Conservation (phyloP, 1,140 invertebrate species). For the Holotrichia oblita region DNA sequence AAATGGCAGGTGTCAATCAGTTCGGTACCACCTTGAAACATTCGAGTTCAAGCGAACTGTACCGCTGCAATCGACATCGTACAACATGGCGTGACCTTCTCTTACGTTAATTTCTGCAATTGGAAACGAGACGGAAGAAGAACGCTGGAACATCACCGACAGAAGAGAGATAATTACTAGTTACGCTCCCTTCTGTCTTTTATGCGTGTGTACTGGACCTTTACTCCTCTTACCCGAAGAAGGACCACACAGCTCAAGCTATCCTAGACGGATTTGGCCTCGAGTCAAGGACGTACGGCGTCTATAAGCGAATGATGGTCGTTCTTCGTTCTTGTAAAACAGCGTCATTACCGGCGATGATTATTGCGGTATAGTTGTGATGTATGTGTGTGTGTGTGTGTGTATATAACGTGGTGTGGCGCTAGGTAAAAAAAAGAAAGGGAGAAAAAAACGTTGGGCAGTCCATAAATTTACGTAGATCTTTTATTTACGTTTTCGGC, state of each 20-base stretch:
- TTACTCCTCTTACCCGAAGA: neutral
- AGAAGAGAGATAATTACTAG: neutral
- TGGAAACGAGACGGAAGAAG: neutral
- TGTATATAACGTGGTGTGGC: neutral
- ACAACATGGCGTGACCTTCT: neutral
- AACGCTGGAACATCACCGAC: neutral
- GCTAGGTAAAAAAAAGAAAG: neutral
- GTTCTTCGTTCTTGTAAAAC: neutral
- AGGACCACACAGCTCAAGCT: conserved; percentile 16
- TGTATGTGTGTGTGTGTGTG: no score
- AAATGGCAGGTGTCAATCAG: neutral
- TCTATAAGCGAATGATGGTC: neutral
- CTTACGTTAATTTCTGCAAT: conserved; percentile 23
- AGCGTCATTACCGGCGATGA: conserved; percentile 10
- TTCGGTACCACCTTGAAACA: neutral
- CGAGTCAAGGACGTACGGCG: conserved; percentile 31
- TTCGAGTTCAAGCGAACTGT: neutral
- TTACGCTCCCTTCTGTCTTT: neutral
- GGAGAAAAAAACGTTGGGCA: neutral
- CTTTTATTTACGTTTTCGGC: conserved; percentile 32
- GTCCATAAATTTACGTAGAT: conserved; percentile 34
- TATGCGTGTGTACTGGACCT: conserved; percentile 16
- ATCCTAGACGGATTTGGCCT: conserved; percentile 21
- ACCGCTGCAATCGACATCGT: neutral
- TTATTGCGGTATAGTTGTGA: neutral